phyloP scores from a whole-genome alignment of 2,888 invertebrate genomes.

The Phania funesta region DNA sequence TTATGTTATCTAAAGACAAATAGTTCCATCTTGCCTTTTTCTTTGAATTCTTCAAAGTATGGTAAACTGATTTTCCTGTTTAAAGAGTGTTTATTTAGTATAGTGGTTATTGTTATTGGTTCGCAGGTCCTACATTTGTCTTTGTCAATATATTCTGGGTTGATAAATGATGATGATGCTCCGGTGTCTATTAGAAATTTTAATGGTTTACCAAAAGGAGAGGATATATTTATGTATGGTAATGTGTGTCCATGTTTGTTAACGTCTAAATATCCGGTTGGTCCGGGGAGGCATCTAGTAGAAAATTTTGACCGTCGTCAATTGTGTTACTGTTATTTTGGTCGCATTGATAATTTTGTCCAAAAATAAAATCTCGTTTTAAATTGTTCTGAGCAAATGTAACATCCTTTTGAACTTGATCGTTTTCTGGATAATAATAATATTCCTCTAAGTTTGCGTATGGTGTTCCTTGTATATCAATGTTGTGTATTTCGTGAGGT shows the following conservation, averaged over 20 bases:
- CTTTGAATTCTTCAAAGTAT: slow-evolving; percentile 34
- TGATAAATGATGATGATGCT: slow-evolving; percentile 61
- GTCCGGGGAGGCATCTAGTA: slow-evolving; percentile 16
- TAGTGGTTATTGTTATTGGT: slow-evolving; percentile 49
- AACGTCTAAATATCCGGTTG: slow-evolving; percentile 45
- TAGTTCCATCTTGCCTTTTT: slow-evolving; percentile 31
- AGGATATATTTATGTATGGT: slow-evolving; percentile 51
- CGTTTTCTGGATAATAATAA: slow-evolving; percentile 18
- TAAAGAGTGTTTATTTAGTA: slow-evolving; percentile 46
- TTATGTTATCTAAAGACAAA: slow-evolving; percentile 65
- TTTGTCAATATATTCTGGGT: slow-evolving; percentile 46
- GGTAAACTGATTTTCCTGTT: slow-evolving; percentile 48
- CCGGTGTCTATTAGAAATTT: slow-evolving; percentile 52
- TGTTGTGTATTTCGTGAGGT: slow-evolving; percentile 20
- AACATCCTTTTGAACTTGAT: slow-evolving; percentile 10
- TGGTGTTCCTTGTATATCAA: slow-evolving; percentile 10
- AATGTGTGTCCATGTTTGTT: slow-evolving; percentile 43
- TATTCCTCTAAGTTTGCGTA: slow-evolving; percentile 32
- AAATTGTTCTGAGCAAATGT: slow-evolving; percentile 17
- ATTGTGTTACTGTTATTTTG: slow-evolving; percentile 3
- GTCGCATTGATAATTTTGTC: neutral
- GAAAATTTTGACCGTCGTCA: slow-evolving; percentile 44
- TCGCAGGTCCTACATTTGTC: slow-evolving; percentile 18
- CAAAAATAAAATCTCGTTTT: slow-evolving; percentile 10
- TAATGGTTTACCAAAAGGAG: slow-evolving; percentile 48